These are phyloP conservation scores for Paraplagusia blochii DNA, from an alignment of 2,113 vertebrate species.

Conservation along the genomic window DNA sequence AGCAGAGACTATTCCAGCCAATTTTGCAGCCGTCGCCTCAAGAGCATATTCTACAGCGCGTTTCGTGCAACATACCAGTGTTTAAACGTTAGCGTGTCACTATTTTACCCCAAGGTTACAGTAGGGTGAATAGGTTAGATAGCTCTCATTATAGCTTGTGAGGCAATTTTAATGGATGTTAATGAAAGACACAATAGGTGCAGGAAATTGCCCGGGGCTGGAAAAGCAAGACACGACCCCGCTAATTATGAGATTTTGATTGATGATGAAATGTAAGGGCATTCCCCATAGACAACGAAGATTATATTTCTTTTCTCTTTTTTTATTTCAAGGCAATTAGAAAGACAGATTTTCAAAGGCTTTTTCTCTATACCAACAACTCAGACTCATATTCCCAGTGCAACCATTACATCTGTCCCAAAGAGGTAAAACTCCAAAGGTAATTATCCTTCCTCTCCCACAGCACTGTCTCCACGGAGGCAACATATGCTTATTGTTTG, in stretches of 20 bases:
- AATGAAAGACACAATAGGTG: slow-evolving; percentile 22
- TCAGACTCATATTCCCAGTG: no score
- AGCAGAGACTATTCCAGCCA: slow-evolving; percentile 1
- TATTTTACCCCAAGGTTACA: slow-evolving; percentile 17
- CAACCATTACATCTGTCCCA: no score
- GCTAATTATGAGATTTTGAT: slow-evolving; percentile 35
- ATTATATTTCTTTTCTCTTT: slow-evolving; percentile 17
- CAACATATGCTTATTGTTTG: no score
- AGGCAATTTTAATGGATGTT: slow-evolving; percentile 23
- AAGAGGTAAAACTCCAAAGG: no score
- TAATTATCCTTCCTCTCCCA: no score
- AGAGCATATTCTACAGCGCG: slow-evolving; percentile 4
- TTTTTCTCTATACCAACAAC: no score
- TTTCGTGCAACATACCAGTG: slow-evolving; percentile 4
- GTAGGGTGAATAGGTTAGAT: slow-evolving; percentile 2
- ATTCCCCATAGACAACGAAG: slow-evolving; percentile 28
- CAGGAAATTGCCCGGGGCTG: slow-evolving; percentile 24
- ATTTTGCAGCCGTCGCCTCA: neutral
- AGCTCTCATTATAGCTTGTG: slow-evolving; percentile 18
- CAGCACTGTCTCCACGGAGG: no score
- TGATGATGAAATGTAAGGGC: slow-evolving; percentile 21
- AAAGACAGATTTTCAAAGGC: no score
- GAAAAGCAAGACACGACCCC: slow-evolving; percentile 25
- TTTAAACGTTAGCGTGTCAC: neutral
- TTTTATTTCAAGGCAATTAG: no score